Base-by-base conservation (phyloP, 2,113 vertebrate genomes). In the Xiphorhynchus elegans region DNA sequence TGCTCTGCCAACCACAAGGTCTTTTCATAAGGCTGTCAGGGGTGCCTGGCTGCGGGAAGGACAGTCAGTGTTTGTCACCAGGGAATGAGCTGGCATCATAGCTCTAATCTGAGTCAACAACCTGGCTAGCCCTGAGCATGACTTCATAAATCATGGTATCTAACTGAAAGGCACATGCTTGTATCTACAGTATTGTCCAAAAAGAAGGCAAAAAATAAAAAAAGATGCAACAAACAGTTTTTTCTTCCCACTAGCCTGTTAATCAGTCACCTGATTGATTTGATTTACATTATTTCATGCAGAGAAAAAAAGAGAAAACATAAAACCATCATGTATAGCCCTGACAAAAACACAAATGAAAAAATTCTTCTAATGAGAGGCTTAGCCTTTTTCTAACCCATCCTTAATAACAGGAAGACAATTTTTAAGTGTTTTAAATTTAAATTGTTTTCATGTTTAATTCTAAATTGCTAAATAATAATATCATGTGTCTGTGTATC, bases 11-110 rank as follows among this genome's bases (percentile, higher is more conserved):
- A 87, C 91, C 97, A 78, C 72, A 49, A 83, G 89, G 83, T 86
- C 97, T 96, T 96, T 94, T 83, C 92, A 88, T 84, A 89, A 94
- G 29, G 83, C 90, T 95, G 96, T 96, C 96, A 95, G 94, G 96
- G 89, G 95, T 89, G 95, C 88, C 86, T 44, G 67, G 78, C 93
- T 92, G 92, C 6, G 88, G 94, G 86, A 91, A 96, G 96, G 95
- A 97, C 94, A 95, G 85, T 96, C 95, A 80, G 90, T 77, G 90
- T 91, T 97, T 97, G 95, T 97, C 96, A 90, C 92, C 37, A 80
- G 95, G 96, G 96, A 98, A 90, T 95, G 94, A 97, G 94, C 70
- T 96, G 95, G 90, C 96, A 96, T 74, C 92, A 44, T 19, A 60
- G 90, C 90, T 94, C 78, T 31, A 24, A 83, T 96, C 95, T 96